Evolutionary conservation across 2,888 invertebrate species (phyloP), one percentile per base, ranked within the genome.

Genomic region (Sacculina carcini): DNA sequence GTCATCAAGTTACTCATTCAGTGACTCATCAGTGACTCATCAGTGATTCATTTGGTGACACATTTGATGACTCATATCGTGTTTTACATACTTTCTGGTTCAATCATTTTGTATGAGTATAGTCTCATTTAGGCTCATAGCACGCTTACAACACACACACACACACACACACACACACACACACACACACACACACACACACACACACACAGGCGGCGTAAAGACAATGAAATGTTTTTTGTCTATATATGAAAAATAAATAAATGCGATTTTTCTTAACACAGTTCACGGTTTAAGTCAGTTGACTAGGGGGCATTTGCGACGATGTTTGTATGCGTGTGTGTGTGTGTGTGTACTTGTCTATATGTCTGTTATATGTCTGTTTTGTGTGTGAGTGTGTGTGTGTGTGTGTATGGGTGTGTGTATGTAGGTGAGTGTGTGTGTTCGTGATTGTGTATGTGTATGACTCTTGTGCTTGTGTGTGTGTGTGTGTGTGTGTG

Each of bases 351-450:
- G n/a, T n/a, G n/a, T n/a, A n/a, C n/a, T n/a, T n/a, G n/a, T n/a
- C n/a, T n/a, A n/a, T n/a, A n/a, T n/a, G n/a, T n/a, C n/a, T n/a
- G n/a, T n/a, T n/a, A n/a, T n/a, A n/a, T n/a, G n/a, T n/a, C n/a
- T n/a, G n/a, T n/a, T n/a, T n/a, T n/a, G n/a, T n/a, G n/a, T n/a
- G n/a, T n/a, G 42, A 19, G 42, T 40, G 42, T 40, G 42, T 40
- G 42, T 40, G 42, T 40, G 42, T 40, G 42, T 40, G 42, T 40
- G 42, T 40, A 16, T n/a, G n/a, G n/a, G n/a, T n/a, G n/a, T n/a
- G n/a, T n/a, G n/a, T n/a, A n/a, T n/a, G n/a, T n/a, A n/a, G n/a
- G n/a, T n/a, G n/a, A n/a, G n/a, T n/a, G n/a, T n/a, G n/a, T n/a
- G n/a, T n/a, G n/a, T n/a, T n/a, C n/a, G n/a, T n/a, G n/a, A n/a